Percentiles rank a stretch among this genome's conserved stretches.
Evolutionary conservation across 2,113 vertebrate species (phyloP).

Genomic region (Thinocorus orbignyianus): DNA sequence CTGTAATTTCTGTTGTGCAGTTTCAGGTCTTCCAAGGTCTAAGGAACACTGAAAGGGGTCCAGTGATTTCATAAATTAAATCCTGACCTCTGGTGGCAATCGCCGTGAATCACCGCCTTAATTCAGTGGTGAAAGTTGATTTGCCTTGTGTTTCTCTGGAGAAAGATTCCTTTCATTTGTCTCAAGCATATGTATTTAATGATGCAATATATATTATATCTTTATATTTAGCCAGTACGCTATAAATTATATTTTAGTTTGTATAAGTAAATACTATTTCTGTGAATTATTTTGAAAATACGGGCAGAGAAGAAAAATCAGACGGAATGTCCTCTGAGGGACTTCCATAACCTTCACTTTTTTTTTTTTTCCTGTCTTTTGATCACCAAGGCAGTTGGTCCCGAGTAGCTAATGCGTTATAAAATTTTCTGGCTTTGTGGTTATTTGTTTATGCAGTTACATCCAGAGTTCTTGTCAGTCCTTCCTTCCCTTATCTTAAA

Average conservation of each 20-base stretch:
- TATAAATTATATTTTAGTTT: background rate
- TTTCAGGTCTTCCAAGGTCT: background rate
- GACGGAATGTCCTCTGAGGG: background rate
- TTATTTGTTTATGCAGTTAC: background rate
- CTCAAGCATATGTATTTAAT: background rate
- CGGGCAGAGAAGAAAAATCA: background rate
- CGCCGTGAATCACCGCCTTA: background rate
- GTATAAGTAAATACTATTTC: background rate
- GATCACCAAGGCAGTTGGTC: background rate
- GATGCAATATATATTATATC: background rate
- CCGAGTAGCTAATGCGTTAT: background rate
- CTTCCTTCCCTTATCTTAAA: background rate
- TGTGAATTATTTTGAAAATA: background rate
- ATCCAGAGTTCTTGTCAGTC: background rate
- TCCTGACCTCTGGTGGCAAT: slow-evolving; percentile 38
- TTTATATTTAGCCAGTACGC: background rate
- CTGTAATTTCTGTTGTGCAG: background rate
- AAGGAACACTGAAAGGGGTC: background rate
- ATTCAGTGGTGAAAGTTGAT: background rate
- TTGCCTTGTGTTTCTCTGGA: background rate
- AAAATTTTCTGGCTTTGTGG: background rate
- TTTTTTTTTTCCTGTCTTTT: background rate
- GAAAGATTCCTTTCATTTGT: background rate
- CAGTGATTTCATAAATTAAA: background rate
- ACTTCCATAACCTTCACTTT: background rate